These are phyloP conservation scores for Seriola quinqueradiata DNA, from an alignment of 2,113 vertebrate species.

Conservation along the genomic window DNA sequence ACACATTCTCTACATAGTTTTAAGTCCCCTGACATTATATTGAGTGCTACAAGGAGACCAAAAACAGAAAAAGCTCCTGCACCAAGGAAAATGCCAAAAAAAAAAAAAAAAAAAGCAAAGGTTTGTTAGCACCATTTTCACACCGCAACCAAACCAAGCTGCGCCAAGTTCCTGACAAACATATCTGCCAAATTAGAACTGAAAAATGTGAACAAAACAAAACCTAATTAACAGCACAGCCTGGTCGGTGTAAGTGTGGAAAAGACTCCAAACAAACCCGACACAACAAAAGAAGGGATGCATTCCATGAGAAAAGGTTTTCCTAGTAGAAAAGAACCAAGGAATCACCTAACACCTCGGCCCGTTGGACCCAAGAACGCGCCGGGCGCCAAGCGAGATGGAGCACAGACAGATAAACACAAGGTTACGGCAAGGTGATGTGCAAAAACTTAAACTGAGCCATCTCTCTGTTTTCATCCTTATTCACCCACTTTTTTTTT, in stretches of 20 bases:
- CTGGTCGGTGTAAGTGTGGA: constrained; percentile 13
- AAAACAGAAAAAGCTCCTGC: constrained; percentile 88
- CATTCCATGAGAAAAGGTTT: constrained; percentile 90
- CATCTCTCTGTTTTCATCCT: constrained; percentile 61
- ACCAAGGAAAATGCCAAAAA: constrained; percentile 72
- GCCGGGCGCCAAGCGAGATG: constrained; percentile 74
- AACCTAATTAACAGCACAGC: constrained; percentile 33
- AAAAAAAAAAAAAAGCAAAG: constrained; percentile 40
- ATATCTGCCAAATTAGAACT: constrained; percentile 25
- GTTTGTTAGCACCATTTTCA: constrained; percentile 60
- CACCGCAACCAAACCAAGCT: constrained; percentile 39
- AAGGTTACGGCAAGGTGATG: constrained; percentile 76
- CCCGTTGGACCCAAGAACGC: constrained; percentile 84
- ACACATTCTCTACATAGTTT: constrained; percentile 81
- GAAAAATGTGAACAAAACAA: constrained; percentile 22
- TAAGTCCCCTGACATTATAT: constrained; percentile 79
- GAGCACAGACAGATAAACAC: constrained; percentile 73
- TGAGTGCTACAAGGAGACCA: constrained; percentile 91
- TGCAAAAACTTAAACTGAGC: constrained; percentile 77
- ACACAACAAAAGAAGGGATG: constrained; percentile 84
- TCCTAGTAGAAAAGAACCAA: constrained; percentile 76
- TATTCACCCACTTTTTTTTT: constrained; percentile 52
- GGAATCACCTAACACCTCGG: constrained; percentile 76
- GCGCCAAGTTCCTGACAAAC: constrained; percentile 25
- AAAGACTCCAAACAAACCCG: constrained; percentile 59